Evolutionary conservation across 2,113 vertebrate species (phyloP).

Genomic region (Elephas maximus): DNA sequence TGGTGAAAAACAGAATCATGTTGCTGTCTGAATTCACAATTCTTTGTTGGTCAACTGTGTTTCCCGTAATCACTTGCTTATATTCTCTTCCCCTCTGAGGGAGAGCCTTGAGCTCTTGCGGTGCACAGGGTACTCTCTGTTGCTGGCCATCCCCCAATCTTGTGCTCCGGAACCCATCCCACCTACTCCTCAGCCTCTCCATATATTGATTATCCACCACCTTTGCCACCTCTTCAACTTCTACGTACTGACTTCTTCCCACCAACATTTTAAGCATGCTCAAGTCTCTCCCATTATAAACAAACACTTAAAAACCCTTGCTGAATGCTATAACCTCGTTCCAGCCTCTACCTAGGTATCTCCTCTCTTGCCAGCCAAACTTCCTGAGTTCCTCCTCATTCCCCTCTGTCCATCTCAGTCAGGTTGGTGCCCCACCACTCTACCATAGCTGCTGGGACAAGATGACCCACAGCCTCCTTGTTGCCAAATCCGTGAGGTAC

Average conservation of each 20-base stretch:
- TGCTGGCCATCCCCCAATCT: background rate
- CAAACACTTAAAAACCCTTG: background rate
- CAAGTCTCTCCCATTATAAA: background rate
- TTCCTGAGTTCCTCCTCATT: background rate
- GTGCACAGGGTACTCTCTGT: background rate
- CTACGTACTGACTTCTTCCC: background rate
- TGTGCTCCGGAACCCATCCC: background rate
- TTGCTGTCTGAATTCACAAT: background rate
- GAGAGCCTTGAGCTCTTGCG: background rate
- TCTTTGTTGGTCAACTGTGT: background rate
- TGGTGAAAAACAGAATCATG: background rate
- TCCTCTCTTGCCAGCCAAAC: background rate
- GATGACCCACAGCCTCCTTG: background rate
- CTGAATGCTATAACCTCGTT: background rate
- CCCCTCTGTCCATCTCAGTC: background rate
- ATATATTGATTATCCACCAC: background rate
- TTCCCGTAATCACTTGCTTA: fast-evolving
- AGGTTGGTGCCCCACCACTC: background rate
- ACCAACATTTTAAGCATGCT: background rate
- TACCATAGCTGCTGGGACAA: background rate
- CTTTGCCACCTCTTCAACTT: background rate
- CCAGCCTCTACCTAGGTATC: background rate
- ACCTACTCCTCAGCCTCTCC: background rate
- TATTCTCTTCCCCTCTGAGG: background rate
- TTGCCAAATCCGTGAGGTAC: background rate